Evolutionary conservation across 2,797 vertebrate genomes (phyloP).

Genomic region (Etheostoma nigrum): DNA sequence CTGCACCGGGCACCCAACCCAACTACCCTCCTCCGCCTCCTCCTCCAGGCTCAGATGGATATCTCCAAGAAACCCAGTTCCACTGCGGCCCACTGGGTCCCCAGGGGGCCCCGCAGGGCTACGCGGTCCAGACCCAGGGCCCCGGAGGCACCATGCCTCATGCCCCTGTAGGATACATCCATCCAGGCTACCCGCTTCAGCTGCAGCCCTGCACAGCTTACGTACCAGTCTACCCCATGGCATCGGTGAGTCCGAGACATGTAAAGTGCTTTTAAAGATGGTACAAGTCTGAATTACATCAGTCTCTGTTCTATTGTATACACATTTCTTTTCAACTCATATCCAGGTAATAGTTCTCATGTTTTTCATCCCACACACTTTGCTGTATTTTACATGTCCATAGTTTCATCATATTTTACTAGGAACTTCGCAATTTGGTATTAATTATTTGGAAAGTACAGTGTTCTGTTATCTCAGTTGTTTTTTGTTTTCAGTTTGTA

Average conservation of each 20-base stretch:
- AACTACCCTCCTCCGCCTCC: conserved; percentile 84
- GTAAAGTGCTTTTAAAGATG: conserved; percentile 22
- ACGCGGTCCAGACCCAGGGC: conserved; percentile 91
- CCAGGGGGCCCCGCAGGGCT: conserved; percentile 86
- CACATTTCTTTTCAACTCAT: neutral
- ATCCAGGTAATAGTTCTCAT: neutral
- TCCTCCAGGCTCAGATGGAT: conserved; percentile 83
- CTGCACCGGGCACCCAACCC: conserved; percentile 77
- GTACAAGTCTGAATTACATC: conserved; percentile 36
- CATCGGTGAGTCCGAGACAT: conserved; percentile 87
- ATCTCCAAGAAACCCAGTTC: conserved; percentile 89
- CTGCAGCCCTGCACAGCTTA: conserved; percentile 96
- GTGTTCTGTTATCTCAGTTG: neutral
- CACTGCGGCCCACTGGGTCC: conserved; percentile 77
- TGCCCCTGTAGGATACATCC: conserved; percentile 90
- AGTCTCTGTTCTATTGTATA: neutral
- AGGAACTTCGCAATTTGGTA: neutral
- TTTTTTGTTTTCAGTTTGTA: neutral
- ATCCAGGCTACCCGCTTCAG: conserved; percentile 92
- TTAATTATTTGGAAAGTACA: neutral
- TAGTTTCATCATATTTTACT: neutral
- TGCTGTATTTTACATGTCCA: neutral
- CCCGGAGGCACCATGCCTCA: conserved; percentile 82
- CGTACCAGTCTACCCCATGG: conserved; percentile 92
- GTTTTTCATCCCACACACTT: neutral